phyloP scores from a whole-genome alignment of 2,888 invertebrate species.

The Lepas anatifera region DNA sequence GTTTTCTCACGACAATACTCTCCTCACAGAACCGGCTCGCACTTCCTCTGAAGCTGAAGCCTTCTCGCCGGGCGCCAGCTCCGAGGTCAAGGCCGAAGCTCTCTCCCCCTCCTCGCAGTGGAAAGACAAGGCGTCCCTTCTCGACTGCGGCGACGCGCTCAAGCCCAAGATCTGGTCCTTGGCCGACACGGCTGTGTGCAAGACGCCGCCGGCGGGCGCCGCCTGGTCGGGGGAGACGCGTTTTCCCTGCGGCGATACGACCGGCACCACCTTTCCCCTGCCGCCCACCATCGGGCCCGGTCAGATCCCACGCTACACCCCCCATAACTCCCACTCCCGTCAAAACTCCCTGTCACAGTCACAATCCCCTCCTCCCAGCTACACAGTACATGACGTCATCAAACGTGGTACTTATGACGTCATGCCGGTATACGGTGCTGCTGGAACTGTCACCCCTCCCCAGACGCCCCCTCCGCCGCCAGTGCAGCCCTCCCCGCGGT shows the following conservation, averaged over 20 bases:
- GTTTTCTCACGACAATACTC: not conserved
- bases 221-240: conserved; percentile 6
- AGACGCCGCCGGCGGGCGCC: conserved; percentile 59
- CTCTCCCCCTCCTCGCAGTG: not conserved
- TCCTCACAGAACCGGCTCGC: not conserved
- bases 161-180: conserved; percentile 92
- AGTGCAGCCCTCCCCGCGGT: not conserved
- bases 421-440: conserved; percentile 39
- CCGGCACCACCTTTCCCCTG: conserved; percentile 23
- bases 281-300: conserved; percentile 24
- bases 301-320: conserved; percentile 21
- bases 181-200: conserved; percentile 86
- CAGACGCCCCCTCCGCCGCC: conserved; percentile 69
- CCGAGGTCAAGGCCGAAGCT: not conserved
- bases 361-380: not conserved
- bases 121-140: not conserved
- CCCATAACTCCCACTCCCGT: conserved; percentile 17
- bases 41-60: too few species aligned
- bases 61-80: conserved; percentile 3
- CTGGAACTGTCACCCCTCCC: conserved; percentile 76
- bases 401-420: conserved; percentile 9
- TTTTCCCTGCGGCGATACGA: conserved; percentile 29
- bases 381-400: not conserved
- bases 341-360: not conserved
- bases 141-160: conserved; percentile 30